phyloP scores from a whole-genome alignment of 1,140 invertebrate species.

The Aporrectodea caliginosa region DNA sequence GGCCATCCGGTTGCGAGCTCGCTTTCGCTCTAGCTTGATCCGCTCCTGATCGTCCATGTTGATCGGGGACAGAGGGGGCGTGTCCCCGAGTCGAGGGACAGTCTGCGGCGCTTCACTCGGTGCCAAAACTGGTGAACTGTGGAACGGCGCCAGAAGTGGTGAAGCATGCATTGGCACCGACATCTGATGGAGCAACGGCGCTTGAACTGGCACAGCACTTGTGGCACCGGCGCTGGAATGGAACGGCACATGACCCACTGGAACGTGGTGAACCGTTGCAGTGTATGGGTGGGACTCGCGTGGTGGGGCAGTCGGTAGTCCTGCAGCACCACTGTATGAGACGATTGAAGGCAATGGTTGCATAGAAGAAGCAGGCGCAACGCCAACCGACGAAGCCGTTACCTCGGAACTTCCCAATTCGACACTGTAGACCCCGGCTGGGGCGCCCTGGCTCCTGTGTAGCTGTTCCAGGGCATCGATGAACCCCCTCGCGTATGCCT shows the following conservation, averaged over 20 bases:
- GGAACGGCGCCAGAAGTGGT: background rate
- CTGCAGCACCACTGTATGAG: background rate
- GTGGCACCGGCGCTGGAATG: background rate
- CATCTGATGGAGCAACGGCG: background rate
- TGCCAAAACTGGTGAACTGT: background rate
- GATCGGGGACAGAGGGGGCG: background rate
- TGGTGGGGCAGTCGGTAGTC: too few species aligned
- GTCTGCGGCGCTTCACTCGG: slow-evolving; percentile 54
- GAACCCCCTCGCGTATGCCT: slow-evolving; percentile 84
- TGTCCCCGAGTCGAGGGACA: slow-evolving; percentile 44
- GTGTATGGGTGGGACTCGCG: background rate
- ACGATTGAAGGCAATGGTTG: background rate
- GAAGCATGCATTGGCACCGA: slow-evolving; percentile 1
- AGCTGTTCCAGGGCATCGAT: slow-evolving; percentile 85
- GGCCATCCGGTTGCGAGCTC: slow-evolving; percentile 89
- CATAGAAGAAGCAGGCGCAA: background rate
- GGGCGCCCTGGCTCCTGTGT: slow-evolving; percentile 56
- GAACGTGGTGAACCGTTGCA: background rate
- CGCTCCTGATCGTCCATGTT: background rate
- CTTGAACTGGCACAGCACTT: background rate
- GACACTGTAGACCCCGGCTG: slow-evolving; percentile 27
- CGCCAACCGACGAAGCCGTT: background rate
- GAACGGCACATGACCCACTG: background rate
- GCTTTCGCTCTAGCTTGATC: slow-evolving; percentile 83
- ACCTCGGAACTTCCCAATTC: background rate